A percentile compares a stretch with the other conserved stretches of the same genome.
phyloP scores from a whole-genome alignment of 2,888 invertebrate genomes.

The Pseudococcus jackbeardsleyi region DNA sequence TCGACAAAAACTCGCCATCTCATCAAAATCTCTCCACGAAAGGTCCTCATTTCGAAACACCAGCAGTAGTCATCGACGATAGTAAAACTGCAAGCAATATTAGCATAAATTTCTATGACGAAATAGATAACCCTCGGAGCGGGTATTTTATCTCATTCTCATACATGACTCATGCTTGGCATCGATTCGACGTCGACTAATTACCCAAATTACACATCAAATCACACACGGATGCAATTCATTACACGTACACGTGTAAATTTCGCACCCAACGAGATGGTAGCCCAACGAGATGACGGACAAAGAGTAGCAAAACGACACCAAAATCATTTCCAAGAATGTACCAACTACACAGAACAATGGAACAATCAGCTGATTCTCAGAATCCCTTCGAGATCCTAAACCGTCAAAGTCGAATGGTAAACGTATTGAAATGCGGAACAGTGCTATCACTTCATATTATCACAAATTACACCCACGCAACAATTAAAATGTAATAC shows the following conservation, averaged over 20 bases:
- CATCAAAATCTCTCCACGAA: too few species aligned
- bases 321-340: neutral
- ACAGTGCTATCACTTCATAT: neutral
- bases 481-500: neutral
- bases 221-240: neutral
- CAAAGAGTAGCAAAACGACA: neutral
- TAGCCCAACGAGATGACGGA: neutral
- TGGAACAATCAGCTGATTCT: too few species aligned
- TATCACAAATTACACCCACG: neutral
- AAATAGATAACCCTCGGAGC: neutral
- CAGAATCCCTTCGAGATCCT: too few species aligned
- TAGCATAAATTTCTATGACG: neutral
- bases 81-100: neutral
- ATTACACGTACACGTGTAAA: neutral
- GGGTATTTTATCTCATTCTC: neutral
- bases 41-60: too few species aligned
- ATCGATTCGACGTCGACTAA: neutral
- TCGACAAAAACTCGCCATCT: too few species aligned
- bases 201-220: neutral
- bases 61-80: neutral
- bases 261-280: neutral
- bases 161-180: neutral
- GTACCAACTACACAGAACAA: too few species aligned
- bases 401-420: too few species aligned
- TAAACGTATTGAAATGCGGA: too few species aligned